Conservation (phyloP, 2,888 invertebrate species). For the Synergus japonicus region DNA sequence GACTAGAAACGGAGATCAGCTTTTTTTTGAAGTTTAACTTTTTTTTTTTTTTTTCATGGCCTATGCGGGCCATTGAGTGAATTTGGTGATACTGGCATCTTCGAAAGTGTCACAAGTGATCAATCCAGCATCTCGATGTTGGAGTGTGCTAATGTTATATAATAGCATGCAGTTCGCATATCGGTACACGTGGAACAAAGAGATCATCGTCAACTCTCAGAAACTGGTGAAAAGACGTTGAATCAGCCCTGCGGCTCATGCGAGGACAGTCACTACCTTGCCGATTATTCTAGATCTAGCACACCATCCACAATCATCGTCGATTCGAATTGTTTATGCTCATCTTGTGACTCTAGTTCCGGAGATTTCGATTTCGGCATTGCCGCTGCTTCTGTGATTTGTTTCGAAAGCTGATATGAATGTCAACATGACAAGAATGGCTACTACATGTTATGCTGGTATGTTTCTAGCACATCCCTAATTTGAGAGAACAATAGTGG, state of each 20-base stretch:
- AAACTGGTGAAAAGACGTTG: slow-evolving; percentile 96
- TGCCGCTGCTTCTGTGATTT: slow-evolving; percentile 28
- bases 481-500: not conserved
- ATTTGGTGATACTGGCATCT: slow-evolving; percentile 60
- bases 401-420: slow-evolving; percentile 42
- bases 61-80: slow-evolving; percentile 30
- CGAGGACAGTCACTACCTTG: slow-evolving; percentile 49
- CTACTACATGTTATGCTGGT: slow-evolving; percentile 73
- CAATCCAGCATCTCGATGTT: slow-evolving; percentile 73
- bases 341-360: slow-evolving; percentile 34
- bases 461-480: slow-evolving; percentile 51
- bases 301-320: slow-evolving; percentile 21
- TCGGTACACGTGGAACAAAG: slow-evolving; percentile 94
- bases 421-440: slow-evolving; percentile 65
- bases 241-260: slow-evolving; percentile 68
- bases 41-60: slow-evolving; percentile 11
- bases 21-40: not conserved
- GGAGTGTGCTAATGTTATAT: slow-evolving; percentile 76
- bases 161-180: slow-evolving; percentile 87
- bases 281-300: slow-evolving; percentile 43
- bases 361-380: not conserved
- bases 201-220: slow-evolving; percentile 95
- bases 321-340: slow-evolving; percentile 20
- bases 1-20: not conserved
- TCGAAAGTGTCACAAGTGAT: slow-evolving; percentile 63